Evolutionary conservation across 2,113 vertebrate species (phyloP).

Genomic region (Dicrurus megarhynchus): DNA sequence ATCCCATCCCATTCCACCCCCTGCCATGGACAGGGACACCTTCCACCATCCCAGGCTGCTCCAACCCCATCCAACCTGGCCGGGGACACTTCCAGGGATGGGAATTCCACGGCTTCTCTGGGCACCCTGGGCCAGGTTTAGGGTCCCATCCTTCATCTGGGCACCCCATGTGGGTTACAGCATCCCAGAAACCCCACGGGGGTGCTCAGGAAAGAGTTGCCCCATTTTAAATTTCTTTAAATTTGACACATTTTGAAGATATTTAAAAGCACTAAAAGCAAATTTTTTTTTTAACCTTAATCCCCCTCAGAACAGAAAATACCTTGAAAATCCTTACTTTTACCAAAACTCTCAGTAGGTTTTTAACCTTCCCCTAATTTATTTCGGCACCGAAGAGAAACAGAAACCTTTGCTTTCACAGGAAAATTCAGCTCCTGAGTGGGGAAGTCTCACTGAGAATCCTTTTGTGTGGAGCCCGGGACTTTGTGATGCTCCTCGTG

Average conservation of each 20-base stretch:
- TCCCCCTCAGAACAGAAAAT: neutral
- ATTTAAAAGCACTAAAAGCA: neutral
- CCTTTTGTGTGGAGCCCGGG: neutral
- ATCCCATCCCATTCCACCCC: neutral
- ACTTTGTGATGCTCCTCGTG: neutral
- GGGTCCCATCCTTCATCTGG: neutral
- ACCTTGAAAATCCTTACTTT: neutral
- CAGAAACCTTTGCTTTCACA: neutral
- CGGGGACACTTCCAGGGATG: neutral
- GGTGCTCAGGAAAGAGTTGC: neutral
- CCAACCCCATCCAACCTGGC: neutral
- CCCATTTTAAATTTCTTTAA: neutral
- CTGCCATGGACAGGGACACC: neutral
- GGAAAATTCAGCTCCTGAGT: neutral
- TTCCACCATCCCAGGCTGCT: neutral
- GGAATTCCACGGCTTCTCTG: neutral
- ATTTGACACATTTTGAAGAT: neutral
- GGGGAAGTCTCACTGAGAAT: neutral
- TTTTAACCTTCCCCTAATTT: neutral
- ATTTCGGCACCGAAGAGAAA: neutral
- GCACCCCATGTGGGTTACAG: neutral
- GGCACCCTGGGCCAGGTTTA: neutral
- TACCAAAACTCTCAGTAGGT: neutral
- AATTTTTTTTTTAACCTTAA: neutral
- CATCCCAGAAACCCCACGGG: rapidly evolving